These are phyloP conservation scores for Dynastes maya DNA, from an alignment of 2,888 invertebrate genomes.

Conservation along the genomic window DNA sequence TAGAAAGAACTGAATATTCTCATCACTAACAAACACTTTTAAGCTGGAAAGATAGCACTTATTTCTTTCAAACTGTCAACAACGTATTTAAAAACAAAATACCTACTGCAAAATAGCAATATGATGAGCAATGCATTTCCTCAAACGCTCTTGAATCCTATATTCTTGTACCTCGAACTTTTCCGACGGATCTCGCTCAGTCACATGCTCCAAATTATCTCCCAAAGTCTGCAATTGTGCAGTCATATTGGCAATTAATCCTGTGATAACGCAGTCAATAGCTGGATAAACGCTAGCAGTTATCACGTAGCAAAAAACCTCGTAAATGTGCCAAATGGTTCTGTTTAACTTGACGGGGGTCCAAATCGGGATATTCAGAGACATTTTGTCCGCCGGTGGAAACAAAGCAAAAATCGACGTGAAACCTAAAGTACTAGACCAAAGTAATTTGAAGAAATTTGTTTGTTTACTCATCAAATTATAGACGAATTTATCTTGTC, in stretches of 20 bases:
- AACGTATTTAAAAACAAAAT: neutral
- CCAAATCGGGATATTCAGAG: slow-evolving; percentile 30
- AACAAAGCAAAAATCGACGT: slow-evolving; percentile 13
- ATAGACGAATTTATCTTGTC: slow-evolving; percentile 27
- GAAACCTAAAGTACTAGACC: neutral
- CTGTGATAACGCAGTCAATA: slow-evolving; percentile 52
- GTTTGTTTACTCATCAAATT: slow-evolving; percentile 5
- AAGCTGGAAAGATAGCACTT: too few relatives aligned
- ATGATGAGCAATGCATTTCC: slow-evolving; percentile 53
- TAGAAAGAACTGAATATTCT: too few relatives aligned
- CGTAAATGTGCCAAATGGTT: slow-evolving; percentile 18
- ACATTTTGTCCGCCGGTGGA: slow-evolving; percentile 1
- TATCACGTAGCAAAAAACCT: slow-evolving; percentile 18
- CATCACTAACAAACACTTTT: too few relatives aligned
- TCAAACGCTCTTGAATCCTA: slow-evolving; percentile 35
- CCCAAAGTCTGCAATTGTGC: slow-evolving; percentile 55
- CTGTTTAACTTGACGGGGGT: slow-evolving; percentile 9
- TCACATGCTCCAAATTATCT: slow-evolving; percentile 22
- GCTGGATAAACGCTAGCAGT: slow-evolving; percentile 19
- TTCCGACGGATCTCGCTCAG: neutral
- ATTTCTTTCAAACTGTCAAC: too few relatives aligned
- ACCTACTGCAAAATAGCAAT: slow-evolving; percentile 54
- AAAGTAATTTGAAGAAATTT: slow-evolving; percentile 21
- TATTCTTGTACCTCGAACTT: neutral
- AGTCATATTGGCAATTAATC: slow-evolving; percentile 53